A percentile compares a stretch with the other conserved stretches of the same genome.
These are phyloP conservation scores for Polypterus bichir DNA, from an alignment of 2,113 vertebrate species.

Conservation along the genomic window DNA sequence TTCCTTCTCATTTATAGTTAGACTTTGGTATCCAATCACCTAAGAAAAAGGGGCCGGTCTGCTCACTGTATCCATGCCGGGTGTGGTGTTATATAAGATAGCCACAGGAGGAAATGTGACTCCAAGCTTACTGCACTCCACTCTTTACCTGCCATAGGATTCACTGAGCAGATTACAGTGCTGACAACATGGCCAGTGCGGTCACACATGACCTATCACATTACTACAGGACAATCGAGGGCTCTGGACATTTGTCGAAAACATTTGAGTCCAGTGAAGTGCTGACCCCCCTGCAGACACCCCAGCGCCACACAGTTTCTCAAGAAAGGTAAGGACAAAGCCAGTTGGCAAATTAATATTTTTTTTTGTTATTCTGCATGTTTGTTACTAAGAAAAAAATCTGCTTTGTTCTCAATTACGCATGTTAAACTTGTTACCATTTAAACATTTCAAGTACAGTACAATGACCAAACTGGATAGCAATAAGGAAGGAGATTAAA, in stretches of 20 bases:
- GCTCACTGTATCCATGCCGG: background rate
- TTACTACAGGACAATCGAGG: conserved; percentile 26
- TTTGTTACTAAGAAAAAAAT: no score
- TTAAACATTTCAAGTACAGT: no score
- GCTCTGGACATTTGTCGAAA: conserved; percentile 20
- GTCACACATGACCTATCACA: conserved; percentile 18
- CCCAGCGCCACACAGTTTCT: conserved; percentile 21
- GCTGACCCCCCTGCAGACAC: conserved; percentile 26
- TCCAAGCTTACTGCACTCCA: background rate
- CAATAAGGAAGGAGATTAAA: no score
- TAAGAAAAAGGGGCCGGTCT: background rate
- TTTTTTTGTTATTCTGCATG: no score
- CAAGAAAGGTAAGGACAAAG: conserved; percentile 31
- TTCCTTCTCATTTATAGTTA: background rate
- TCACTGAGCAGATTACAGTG: background rate
- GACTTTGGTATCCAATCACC: background rate
- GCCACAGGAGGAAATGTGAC: background rate
- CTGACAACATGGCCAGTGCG: conserved; percentile 15
- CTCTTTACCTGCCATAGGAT: background rate
- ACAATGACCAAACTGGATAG: no score
- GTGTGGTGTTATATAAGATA: background rate
- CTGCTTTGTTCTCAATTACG: no score
- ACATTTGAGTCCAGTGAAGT: conserved; percentile 23
- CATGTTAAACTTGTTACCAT: no score
- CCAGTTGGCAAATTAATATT: no score